These are phyloP conservation scores for Cyphomyrus discorhynchus DNA, from an alignment of 2,113 vertebrate species.

Conservation along the genomic window DNA sequence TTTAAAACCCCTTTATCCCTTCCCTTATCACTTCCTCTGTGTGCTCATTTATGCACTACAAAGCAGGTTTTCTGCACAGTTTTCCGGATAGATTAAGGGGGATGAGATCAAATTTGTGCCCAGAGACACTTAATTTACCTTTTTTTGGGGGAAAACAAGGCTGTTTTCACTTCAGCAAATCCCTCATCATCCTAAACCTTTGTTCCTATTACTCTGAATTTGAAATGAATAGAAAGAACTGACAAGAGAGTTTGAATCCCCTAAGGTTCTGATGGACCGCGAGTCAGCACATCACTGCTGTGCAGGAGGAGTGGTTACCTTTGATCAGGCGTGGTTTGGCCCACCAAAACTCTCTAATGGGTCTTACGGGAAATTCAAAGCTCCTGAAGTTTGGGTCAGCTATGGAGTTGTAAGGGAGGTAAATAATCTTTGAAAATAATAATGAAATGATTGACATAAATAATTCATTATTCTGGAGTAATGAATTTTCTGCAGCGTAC, in stretches of 20 bases:
- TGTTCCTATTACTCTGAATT: background rate
- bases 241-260: background rate
- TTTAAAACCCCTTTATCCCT: background rate
- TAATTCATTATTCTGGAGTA: background rate
- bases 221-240: background rate
- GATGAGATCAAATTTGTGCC: background rate
- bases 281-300: background rate
- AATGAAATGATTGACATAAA: background rate
- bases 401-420: background rate
- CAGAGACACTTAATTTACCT: background rate
- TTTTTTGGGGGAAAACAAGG: background rate
- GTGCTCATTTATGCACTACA: background rate
- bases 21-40: background rate
- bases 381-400: background rate
- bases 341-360: background rate
- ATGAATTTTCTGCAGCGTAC: background rate
- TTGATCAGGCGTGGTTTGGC: background rate
- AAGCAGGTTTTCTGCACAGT: background rate
- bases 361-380: background rate
- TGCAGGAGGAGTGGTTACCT: background rate
- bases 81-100: background rate
- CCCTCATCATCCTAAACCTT: background rate
- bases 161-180: background rate
- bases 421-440: background rate
- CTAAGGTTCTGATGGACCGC: background rate